Evolutionary conservation across 2,888 invertebrate genomes (phyloP).

Genomic region (Willowsia nigromaculata): DNA sequence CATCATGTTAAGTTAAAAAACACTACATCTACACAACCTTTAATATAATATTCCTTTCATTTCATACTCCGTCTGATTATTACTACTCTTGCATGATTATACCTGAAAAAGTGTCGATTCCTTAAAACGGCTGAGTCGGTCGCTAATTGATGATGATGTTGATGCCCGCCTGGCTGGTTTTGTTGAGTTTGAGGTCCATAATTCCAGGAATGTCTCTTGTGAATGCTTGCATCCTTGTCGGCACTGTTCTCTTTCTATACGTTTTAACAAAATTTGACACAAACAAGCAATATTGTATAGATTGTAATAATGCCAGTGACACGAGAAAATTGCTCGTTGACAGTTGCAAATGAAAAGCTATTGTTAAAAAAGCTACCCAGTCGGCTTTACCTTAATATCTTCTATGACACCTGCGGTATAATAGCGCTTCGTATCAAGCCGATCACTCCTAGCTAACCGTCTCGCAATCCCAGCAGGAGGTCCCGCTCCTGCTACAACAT

Average conservation of each 20-base stretch:
- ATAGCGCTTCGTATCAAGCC: constrained; percentile 82
- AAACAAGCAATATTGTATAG: neutral
- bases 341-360: constrained; percentile 45
- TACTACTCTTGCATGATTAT: neutral
- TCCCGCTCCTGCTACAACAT: constrained; percentile 34
- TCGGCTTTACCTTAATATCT: constrained; percentile 82
- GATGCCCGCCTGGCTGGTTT: constrained; percentile 68
- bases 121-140: constrained; percentile 73
- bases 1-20: neutral
- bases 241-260: constrained; percentile 82
- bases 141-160: constrained; percentile 68
- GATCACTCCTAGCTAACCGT: constrained; percentile 81
- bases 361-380: constrained; percentile 23
- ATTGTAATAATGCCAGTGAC: neutral
- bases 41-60: neutral
- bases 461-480: constrained; percentile 81
- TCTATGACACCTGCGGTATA: constrained; percentile 86
- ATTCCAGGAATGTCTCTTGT: constrained; percentile 85
- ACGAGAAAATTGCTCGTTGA: constrained; percentile 43
- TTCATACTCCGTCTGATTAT: neutral
- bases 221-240: constrained; percentile 82
- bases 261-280: constrained; percentile 49
- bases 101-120: constrained; percentile 78
- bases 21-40: no score
- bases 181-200: constrained; percentile 80